These are phyloP conservation scores for Burhinus oedicnemus DNA, from an alignment of 2,113 vertebrate genomes.

Conservation along the genomic window DNA sequence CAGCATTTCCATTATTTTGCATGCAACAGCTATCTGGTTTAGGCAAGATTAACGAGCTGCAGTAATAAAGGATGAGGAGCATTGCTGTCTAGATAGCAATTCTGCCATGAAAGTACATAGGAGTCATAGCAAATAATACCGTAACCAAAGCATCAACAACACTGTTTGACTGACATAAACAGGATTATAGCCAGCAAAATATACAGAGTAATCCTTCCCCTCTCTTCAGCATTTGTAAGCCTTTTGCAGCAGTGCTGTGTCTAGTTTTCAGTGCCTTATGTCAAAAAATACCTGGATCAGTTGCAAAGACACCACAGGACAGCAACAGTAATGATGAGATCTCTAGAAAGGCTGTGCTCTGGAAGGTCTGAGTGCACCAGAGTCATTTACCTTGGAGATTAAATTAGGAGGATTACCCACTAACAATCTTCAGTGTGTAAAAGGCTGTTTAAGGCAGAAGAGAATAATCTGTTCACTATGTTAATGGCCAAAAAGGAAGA, in stretches of 20 bases:
- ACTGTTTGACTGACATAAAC: constrained; percentile 23
- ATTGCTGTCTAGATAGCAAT: not conserved
- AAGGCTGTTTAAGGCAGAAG: not conserved
- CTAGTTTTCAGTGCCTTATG: not conserved
- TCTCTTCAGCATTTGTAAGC: not conserved
- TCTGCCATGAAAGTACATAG: not conserved
- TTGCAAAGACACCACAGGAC: not conserved
- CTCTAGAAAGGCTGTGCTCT: not conserved
- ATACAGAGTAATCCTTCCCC: not conserved
- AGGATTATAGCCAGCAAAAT: not conserved
- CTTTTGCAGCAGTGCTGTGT: not conserved
- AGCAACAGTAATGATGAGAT: rapidly evolving
- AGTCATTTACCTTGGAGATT: not conserved
- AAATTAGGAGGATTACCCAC: not conserved
- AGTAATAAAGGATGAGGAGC: not conserved
- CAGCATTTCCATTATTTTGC: constrained; percentile 1
- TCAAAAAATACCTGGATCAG: not conserved
- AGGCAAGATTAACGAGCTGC: not conserved
- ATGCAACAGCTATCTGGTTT: not conserved
- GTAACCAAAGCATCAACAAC: not conserved
- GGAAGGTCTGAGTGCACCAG: not conserved
- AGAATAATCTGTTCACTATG: not conserved
- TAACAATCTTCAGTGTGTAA: not conserved
- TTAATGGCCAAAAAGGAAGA: not conserved
- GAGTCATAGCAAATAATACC: not conserved